Base-by-base conservation (phyloP, 64 coral and sea anemone species). In the Porites australiensis region DNA sequence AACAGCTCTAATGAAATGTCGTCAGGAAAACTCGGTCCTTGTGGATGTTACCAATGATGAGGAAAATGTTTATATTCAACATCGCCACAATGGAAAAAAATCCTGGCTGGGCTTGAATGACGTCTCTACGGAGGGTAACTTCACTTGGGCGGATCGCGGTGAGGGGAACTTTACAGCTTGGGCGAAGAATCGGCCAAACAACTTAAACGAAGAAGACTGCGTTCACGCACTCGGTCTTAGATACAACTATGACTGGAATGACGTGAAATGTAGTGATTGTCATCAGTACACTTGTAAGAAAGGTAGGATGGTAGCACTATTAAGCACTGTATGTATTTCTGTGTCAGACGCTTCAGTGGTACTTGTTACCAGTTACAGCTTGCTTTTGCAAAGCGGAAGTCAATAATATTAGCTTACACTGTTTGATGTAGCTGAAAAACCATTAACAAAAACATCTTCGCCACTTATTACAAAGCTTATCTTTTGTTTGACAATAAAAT, bases 191-290 rank as follows among this genome's bases (percentile, higher is more conserved):
- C 68, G 43, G 21, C 68, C 68, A 9, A 71, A 71, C 6, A 71
- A 71, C 12, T 71, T 44, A 9, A 10, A 12, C 2, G 21, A 8
- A 4, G 68, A 71, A 71, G 68, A 71, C 27, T 71, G 68, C 21
- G 68, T 71, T 10, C 68, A 71, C 68, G 23, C 68, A 2, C 68
- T 71, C 20, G 68, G 68, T 27, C 21, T 71, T 20, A 22, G 43
- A 43, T 43, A 71, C 22, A 71, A 44, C 68, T 71, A 71, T 71
- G 68, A 71, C 44, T 71, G 68, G 68, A 71, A 71, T 71, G 68
- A 71, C 68, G 68, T 71, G 68, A 71, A 71, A 8, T 71, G 68
- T 12, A 71, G 68, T 71, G 23, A 71, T 12, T 71, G 68, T 44
- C 23, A 71, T 44, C 68, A 22, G 23, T 71, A 27, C 8, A 71